Evolutionary conservation across 1,140 invertebrate genomes (phyloP), one percentile per base, ranked within the genome.

Genomic region (Nasonia vitripennis): DNA sequence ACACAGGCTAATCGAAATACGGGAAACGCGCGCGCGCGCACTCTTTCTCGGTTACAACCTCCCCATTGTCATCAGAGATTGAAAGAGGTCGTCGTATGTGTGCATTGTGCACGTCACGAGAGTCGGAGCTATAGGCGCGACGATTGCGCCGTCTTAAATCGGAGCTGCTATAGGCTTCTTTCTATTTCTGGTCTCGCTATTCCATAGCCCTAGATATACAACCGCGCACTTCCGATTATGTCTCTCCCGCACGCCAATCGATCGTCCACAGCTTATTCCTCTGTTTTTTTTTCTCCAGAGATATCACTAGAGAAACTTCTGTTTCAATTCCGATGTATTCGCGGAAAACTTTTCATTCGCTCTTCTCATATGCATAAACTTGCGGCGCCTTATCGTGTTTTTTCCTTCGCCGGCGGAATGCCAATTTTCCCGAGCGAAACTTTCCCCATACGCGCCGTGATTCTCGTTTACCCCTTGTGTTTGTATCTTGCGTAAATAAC

Each of bases 31-130:
- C 17, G 2, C 12, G 5, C 17, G 7, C 12, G 5, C 17, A 0
- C 10, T 9, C 41, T 45, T 6, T 14, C 51, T 55, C 51, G 51
- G 17, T 75, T 75, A 75, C 34, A 75, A 75, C 73, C 37, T 75
- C 10, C 31, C 73, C 34, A 75, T 75, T 75, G 73, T 75, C 73
- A 75, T 75, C 73, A 75, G 34, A 75, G 73, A 75, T 75, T 75
- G 37, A 75, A 75, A 27, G 73, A 75, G 73, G 73, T 75, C 73
- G 73, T 45, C 34, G 73, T 62, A 7, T 62, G 17, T 62, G 17
- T n/a, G 17, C 27, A 27, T 2, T 9, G 41, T 10, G 20, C 0
- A 62, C 55, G 55, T 62, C 14, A 62, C 55, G 55, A 62, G 17
- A 62, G 55, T 20, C 20, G 37, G 37, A 7, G 55, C 55, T 62